Evolutionary conservation across 2,113 vertebrate species (phyloP).

Genomic region (human (Homo sapiens)): DNA sequence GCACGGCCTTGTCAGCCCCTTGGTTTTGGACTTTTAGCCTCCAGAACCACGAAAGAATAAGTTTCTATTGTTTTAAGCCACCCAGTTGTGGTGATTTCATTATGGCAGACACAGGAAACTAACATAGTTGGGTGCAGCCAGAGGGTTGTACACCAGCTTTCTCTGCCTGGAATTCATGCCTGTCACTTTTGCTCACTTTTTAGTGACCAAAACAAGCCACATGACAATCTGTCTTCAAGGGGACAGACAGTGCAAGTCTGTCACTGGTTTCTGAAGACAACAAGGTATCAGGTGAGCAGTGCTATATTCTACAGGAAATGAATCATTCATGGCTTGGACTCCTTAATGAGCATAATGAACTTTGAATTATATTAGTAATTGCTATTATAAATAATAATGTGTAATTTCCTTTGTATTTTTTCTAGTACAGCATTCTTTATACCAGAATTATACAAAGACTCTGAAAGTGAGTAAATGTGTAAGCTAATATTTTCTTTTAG

Average conservation of each 20-base stretch:
- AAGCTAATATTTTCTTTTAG: background rate
- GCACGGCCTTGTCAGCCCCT: rapidly evolving
- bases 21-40: background rate
- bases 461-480: background rate
- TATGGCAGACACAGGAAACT: background rate
- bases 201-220: background rate
- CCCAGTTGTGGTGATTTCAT: background rate
- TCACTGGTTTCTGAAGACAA: background rate
- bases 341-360: background rate
- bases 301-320: background rate
- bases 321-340: background rate
- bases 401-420: background rate
- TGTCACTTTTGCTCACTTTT: background rate
- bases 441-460: background rate
- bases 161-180: background rate
- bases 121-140: background rate
- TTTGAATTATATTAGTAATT: background rate
- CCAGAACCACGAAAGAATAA: background rate
- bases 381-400: background rate
- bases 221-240: background rate
- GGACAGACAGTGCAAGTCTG: background rate
- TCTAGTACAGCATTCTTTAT: background rate
- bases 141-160: background rate
- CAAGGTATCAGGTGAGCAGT: background rate
- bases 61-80: background rate